phyloP scores from a whole-genome alignment of 2,113 vertebrate species.

The Dolichotis patagonum region DNA sequence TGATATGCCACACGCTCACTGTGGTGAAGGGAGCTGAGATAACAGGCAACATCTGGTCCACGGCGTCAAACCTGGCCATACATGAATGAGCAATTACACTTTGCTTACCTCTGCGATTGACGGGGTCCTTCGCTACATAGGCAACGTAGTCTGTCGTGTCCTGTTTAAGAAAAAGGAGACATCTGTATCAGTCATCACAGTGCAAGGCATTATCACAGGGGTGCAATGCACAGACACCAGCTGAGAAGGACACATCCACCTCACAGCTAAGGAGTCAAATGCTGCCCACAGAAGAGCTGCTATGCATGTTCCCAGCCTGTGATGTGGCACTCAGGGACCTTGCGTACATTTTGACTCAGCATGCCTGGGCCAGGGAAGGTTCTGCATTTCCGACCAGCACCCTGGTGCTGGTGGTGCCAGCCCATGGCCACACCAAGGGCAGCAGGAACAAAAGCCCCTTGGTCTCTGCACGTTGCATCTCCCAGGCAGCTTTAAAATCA shows the following conservation, averaged over 20 bases:
- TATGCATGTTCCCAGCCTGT: neutral
- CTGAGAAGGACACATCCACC: neutral
- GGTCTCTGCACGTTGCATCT: too few species aligned
- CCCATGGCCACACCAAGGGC: neutral
- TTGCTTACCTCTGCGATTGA: constrained; percentile 96
- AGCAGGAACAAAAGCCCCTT: neutral
- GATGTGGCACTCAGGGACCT: fast-evolving
- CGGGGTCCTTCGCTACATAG: constrained; percentile 98
- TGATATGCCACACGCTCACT: fast-evolving
- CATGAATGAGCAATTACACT: neutral
- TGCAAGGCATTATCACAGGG: neutral
- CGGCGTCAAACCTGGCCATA: neutral
- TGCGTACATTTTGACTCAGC: neutral
- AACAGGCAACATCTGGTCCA: neutral
- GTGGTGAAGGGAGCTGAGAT: neutral
- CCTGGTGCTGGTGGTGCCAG: fast-evolving
- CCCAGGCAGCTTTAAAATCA: neutral
- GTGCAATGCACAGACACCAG: neutral
- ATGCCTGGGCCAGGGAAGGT: neutral
- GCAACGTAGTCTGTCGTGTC: constrained; percentile 98
- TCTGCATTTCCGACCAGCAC: neutral
- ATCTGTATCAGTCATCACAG: neutral
- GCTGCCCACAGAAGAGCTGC: neutral
- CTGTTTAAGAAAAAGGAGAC: constrained; percentile 83
- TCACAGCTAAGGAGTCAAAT: neutral